A percentile compares a stretch with the other conserved stretches of the same genome.
Conservation (phyloP, 2,797 vertebrate species). For the Oreochromis grahami region DNA sequence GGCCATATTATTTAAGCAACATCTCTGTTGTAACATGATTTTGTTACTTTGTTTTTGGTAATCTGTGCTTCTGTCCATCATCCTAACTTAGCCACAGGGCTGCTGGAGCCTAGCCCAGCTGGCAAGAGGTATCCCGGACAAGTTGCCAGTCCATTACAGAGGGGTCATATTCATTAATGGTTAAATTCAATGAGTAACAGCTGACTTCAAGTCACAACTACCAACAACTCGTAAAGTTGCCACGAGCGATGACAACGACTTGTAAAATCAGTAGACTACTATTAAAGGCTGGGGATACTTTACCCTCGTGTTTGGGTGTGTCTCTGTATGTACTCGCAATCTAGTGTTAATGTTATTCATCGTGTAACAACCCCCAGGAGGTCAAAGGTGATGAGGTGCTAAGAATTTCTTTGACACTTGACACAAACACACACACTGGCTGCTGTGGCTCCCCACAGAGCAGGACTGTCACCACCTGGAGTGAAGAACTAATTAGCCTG, state of each 20-base stretch:
- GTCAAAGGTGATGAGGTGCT: conserved; percentile 69
- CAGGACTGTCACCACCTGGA: conserved; percentile 71
- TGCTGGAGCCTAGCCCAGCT: background rate
- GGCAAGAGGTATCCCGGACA: background rate
- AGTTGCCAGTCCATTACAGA: background rate
- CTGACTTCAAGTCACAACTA: background rate
- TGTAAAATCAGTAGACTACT: background rate
- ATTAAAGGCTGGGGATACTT: background rate
- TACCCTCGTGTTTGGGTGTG: background rate
- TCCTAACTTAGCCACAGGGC: background rate
- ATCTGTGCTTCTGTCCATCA: background rate
- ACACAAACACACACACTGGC: conserved; percentile 49
- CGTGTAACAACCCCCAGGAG: conserved; percentile 26
- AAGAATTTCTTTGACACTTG: conserved; percentile 69
- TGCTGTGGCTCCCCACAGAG: conserved; percentile 43
- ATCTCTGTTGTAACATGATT: background rate
- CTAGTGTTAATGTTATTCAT: conserved; percentile 44
- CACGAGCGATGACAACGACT: background rate
- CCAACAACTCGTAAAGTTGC: background rate
- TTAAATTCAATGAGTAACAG: background rate
- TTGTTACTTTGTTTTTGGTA: background rate
- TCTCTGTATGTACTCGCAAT: background rate
- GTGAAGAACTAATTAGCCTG: conserved; percentile 60
- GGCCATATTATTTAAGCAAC: background rate
- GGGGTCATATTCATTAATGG: background rate